Conservation (phyloP, 2,797 vertebrate genomes). For the Morelia viridis region DNA sequence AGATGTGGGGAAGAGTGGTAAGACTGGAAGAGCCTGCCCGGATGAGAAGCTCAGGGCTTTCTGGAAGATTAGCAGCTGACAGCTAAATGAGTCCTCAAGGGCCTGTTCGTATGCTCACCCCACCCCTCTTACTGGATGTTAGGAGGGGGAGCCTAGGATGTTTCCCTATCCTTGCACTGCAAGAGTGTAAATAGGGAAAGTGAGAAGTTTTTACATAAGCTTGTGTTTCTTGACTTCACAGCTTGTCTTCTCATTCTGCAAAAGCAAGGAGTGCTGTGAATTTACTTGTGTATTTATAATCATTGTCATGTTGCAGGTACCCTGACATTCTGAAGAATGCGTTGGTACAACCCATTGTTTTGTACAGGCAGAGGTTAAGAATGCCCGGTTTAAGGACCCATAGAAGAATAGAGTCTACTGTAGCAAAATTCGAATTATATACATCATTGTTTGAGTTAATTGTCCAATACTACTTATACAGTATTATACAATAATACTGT, state of each 20-base stretch:
- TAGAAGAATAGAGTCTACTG: no score
- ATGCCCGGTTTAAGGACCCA: no score
- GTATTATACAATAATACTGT: no score
- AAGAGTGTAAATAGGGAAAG: not conserved
- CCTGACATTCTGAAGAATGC: not conserved
- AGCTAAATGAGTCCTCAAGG: slow-evolving; percentile 7
- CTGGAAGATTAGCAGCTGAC: slow-evolving; percentile 7
- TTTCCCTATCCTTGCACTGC: not conserved
- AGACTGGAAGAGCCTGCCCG: not conserved
- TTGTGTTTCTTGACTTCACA: not conserved
- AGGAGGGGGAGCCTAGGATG: not conserved
- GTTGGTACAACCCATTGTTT: not conserved
- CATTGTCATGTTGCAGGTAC: not conserved
- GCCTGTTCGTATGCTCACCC: not conserved
- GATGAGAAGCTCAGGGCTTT: not conserved
- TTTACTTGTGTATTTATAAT: not conserved
- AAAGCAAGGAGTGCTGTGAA: slow-evolving; percentile 31
- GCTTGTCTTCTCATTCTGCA: slow-evolving; percentile 2
- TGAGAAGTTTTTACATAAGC: slow-evolving; percentile 7
- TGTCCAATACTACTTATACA: no score
- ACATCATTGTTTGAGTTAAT: no score
- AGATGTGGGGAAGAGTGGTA: not conserved
- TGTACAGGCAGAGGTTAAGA: no score
- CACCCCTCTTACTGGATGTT: not conserved
- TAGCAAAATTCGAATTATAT: no score